These are phyloP conservation scores for Hartigia nigra DNA, from an alignment of 2,888 invertebrate genomes.

Conservation along the genomic window DNA sequence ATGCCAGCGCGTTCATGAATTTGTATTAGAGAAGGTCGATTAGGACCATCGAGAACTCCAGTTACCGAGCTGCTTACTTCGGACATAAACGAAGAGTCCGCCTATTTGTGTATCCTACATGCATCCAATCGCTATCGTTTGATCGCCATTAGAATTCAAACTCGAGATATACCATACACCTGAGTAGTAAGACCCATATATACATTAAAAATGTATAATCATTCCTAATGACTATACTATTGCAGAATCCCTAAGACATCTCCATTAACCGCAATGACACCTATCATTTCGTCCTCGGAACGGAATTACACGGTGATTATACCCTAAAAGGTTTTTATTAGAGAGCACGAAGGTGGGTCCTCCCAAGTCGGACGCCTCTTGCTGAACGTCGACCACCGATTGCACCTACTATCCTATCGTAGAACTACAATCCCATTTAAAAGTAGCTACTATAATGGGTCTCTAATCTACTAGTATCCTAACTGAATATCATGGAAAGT, in stretches of 20 bases:
- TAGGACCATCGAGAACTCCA: neutral
- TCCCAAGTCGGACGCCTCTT: neutral
- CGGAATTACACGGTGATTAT: constrained; percentile 21
- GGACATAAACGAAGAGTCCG: neutral
- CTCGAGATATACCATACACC: too few relatives aligned
- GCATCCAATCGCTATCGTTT: neutral
- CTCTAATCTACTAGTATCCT: neutral
- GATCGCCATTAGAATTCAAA: neutral
- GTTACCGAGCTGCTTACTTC: neutral
- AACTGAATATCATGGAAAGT: neutral
- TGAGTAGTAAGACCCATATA: neutral
- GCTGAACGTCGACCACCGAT: neutral
- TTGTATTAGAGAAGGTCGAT: constrained; percentile 56
- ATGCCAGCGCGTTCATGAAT: constrained; percentile 60
- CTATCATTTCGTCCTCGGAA: constrained; percentile 18
- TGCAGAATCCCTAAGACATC: constrained; percentile 19
- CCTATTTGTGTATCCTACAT: neutral
- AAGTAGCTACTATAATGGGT: neutral
- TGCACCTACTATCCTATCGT: neutral
- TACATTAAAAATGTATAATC: neutral
- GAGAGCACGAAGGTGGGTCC: neutral
- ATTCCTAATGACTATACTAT: neutral
- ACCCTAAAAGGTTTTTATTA: constrained; percentile 23
- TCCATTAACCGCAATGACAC: constrained; percentile 22
- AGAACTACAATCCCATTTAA: neutral